Evolutionary conservation across 2,797 vertebrate genomes (phyloP).

Genomic region (Mormyrops boulengeri): DNA sequence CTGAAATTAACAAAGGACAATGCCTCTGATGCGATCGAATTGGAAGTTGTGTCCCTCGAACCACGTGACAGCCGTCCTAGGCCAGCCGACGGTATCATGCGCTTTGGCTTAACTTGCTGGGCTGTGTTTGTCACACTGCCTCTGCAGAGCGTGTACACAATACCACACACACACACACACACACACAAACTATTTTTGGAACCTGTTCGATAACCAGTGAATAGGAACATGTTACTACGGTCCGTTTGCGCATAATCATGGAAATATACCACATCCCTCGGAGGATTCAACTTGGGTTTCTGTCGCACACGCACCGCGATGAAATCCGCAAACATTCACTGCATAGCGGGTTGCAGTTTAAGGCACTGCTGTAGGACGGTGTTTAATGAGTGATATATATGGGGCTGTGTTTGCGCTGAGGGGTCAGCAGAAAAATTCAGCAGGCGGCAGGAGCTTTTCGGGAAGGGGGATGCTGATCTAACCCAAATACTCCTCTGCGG

Average conservation of each 20-base stretch:
- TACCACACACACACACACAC: background rate
- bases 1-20: constrained; percentile 11
- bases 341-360: background rate
- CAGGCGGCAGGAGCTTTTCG: background rate
- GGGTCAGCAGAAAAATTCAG: constrained; percentile 15
- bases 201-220: background rate
- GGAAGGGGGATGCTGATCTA: background rate
- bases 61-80: constrained; percentile 5
- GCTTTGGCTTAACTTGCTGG: background rate
- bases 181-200: background rate
- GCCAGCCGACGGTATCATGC: background rate
- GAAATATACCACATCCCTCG: background rate
- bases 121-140: background rate
- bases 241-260: background rate
- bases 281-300: background rate
- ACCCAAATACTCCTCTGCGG: background rate
- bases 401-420: background rate
- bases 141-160: background rate
- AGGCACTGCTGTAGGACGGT: background rate
- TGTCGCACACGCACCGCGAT: background rate
- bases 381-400: constrained; percentile 12
- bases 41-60: constrained; percentile 16
- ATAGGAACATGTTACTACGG: background rate
- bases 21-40: constrained; percentile 12
- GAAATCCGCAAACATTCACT: background rate